Percentiles rank a stretch among this genome's conserved stretches.
These are phyloP conservation scores for Gymnosoma rotundatum DNA, from an alignment of 2,888 invertebrate genomes.

Conservation along the genomic window DNA sequence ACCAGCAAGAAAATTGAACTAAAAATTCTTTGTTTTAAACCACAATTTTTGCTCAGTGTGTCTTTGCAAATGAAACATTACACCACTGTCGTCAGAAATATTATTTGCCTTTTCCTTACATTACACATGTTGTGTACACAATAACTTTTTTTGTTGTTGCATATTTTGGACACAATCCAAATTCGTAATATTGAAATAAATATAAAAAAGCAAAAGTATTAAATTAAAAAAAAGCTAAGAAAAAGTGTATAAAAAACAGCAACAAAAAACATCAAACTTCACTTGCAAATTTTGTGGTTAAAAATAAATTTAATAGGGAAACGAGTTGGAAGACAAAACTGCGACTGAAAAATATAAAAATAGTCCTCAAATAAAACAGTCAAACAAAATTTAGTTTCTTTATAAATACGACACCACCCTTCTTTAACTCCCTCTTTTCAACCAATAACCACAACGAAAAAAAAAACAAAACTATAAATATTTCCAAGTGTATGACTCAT, in stretches of 20 bases:
- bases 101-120: constrained; percentile 20
- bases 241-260: not conserved
- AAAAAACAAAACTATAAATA: constrained; percentile 33
- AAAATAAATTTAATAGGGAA: constrained; percentile 44
- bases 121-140: not conserved
- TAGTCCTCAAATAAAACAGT: constrained; percentile 16
- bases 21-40: too few relatives aligned
- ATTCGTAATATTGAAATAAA: constrained; percentile 63
- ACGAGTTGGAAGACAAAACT: not conserved
- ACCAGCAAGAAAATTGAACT: too few relatives aligned
- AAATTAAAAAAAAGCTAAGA: not conserved
- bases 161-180: constrained; percentile 66
- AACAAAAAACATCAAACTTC: constrained; percentile 29
- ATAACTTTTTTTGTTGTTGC: not conserved
- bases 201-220: constrained; percentile 26
- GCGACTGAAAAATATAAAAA: too few relatives aligned
- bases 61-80: constrained; percentile 35
- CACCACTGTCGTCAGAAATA: constrained; percentile 57
- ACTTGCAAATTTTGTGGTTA: constrained; percentile 42
- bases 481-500: constrained; percentile 41
- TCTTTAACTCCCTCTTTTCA: constrained; percentile 41
- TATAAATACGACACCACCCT: constrained; percentile 16
- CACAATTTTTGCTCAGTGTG: not conserved
- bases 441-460: not conserved
- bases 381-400: not conserved